A percentile compares a stretch with the other conserved stretches of the same genome.
Conservation (phyloP, 2,888 invertebrate genomes). For the Polydrusus tereticollis region DNA sequence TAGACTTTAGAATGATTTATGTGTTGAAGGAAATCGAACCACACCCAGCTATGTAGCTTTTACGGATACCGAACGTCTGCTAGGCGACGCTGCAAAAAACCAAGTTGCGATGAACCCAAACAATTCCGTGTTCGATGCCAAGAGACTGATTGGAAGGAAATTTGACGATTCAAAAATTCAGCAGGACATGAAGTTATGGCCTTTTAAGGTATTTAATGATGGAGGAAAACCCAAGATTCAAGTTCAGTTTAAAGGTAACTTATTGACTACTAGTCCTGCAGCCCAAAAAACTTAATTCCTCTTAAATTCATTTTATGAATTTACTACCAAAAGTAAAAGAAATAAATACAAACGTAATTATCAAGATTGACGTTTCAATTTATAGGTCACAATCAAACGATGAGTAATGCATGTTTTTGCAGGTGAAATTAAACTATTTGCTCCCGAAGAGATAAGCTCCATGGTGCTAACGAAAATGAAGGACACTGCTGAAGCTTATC, state of each 20-base stretch:
- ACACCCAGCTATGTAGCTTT: slow-evolving; percentile 82
- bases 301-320: no score
- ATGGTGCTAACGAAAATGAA: slow-evolving; percentile 70
- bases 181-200: slow-evolving; percentile 86
- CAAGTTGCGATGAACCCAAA: slow-evolving; percentile 78
- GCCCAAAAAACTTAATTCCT: no score
- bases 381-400: no score
- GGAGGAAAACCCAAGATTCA: slow-evolving; percentile 76
- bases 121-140: slow-evolving; percentile 77
- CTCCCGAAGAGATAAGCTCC: slow-evolving; percentile 78
- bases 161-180: slow-evolving; percentile 81
- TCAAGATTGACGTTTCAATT: no score
- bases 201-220: slow-evolving; percentile 79
- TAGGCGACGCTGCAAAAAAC: slow-evolving; percentile 78
- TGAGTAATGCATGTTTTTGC: slow-evolving; percentile 58
- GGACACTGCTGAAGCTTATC: slow-evolving; percentile 52
- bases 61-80: slow-evolving; percentile 75
- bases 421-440: slow-evolving; percentile 74
- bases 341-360: no score
- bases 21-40: slow-evolving; percentile 73
- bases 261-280: background rate
- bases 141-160: slow-evolving; percentile 84
- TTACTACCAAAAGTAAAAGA: no score
- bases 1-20: background rate
- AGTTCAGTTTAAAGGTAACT: slow-evolving; percentile 72